Evolutionary conservation across 2,888 invertebrate species (phyloP), one percentile per base, ranked within the genome.

Genomic region (Chloromyia formosa): DNA sequence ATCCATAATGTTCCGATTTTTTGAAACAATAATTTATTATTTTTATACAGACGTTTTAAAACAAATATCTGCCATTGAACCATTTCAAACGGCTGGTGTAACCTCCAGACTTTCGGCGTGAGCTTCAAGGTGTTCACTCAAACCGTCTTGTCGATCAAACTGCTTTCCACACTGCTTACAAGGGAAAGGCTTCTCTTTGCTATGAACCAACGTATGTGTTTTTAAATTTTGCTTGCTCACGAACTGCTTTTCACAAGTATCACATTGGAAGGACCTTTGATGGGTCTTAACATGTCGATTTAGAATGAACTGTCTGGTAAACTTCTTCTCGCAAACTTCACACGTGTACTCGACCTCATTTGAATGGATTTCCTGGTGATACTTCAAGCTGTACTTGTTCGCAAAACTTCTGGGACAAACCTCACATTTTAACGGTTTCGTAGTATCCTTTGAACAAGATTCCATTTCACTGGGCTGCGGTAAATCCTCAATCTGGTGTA

Each of bases 301-400:
- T 35, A 74, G 49, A 4, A 60, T 68, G 22, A 74, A 74, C 12
- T 68, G 35, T 60, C 69, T 74, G 9, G 69, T 42, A 20, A 74
- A 74, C 49, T 56, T 60, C 27, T 60, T 74, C 10, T 49, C 53
- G 18, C 74, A 74, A 12, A n/a, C 14, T 7, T 68, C 49, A 23
- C 74, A 74, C 9, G 68, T 14, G 45, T 60, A 69, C 9, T 7
- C 20, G 10, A 45, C 20, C 1, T 49, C 74, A 14, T 61, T 35
- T 1, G 69, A 61, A 49, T 74, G 69, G 5, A 69, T 61, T 27
- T 74, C 74, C 1, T 14, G 16, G 49, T 74, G 74, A 69, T 74
- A 74, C 49, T 74, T 74, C 42, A 69, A 27, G 23, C 74, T 74
- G n/a, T 74, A 74, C 40, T 74, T 74, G 66, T 69, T 69, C 3